A percentile compares a stretch with the other conserved stretches of the same genome.
Conservation (phyloP, 2,888 invertebrate species). For the Nycteola revayana region DNA sequence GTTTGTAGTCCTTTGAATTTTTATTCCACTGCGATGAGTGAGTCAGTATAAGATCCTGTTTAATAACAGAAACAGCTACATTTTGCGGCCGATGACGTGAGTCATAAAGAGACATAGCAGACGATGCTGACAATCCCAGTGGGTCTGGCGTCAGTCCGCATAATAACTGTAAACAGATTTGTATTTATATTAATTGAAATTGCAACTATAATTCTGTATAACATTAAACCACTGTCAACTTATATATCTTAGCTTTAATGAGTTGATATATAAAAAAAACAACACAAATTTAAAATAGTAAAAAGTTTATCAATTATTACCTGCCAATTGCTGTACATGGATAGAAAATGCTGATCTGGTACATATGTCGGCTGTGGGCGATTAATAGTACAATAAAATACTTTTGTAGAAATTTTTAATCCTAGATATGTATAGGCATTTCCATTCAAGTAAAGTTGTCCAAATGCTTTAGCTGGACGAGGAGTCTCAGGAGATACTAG, state of each 20-base stretch:
- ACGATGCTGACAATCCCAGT: constrained; percentile 85
- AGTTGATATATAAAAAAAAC: too few relatives aligned
- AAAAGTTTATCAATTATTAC: too few relatives aligned
- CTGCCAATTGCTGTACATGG: constrained; percentile 99
- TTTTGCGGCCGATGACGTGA: constrained; percentile 87
- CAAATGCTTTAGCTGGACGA: constrained; percentile 93
- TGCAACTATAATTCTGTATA: too few relatives aligned
- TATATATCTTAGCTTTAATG: too few relatives aligned
- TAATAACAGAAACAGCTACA: constrained; percentile 83
- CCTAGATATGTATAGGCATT: constrained; percentile 96
- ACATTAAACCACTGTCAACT: too few relatives aligned
- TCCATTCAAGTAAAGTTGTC: constrained; percentile 93
- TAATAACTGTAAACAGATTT: constrained; percentile 80
- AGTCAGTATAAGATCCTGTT: constrained; percentile 83
- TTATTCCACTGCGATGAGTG: constrained; percentile 85
- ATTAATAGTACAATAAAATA: constrained; percentile 96
- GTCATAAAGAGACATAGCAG: constrained; percentile 88
- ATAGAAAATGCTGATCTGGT: constrained; percentile 92
- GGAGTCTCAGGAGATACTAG: constrained; percentile 96
- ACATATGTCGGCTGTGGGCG: constrained; percentile 97
- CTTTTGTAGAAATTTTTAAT: constrained; percentile 93
- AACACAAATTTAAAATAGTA: too few relatives aligned
- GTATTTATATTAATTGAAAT: constrained; percentile 36
- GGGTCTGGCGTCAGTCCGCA: constrained; percentile 86
- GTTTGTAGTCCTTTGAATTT: constrained; percentile 64